Evolutionary conservation across 2,113 vertebrate genomes (phyloP).

Genomic region (Seriola rivoliana): DNA sequence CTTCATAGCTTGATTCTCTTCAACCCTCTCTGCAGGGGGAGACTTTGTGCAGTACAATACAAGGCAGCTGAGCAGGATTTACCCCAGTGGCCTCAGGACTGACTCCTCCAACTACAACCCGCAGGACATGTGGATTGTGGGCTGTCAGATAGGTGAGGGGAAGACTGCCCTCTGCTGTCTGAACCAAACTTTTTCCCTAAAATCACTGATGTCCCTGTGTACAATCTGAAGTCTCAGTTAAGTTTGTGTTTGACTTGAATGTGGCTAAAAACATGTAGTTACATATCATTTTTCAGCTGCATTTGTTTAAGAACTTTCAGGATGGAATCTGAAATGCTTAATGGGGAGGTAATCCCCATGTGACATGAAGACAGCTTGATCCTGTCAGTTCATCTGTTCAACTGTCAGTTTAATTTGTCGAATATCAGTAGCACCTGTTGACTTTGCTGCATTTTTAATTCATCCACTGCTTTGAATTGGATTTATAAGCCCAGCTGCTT

Average conservation of each 20-base stretch:
- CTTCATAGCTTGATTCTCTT: background rate
- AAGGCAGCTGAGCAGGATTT: conserved; percentile 91
- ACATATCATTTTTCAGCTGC: background rate
- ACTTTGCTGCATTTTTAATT: background rate
- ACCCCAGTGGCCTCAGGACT: conserved; percentile 92
- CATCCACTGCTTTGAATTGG: no score
- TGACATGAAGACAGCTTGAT: background rate
- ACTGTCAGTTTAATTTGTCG: background rate
- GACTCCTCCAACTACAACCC: conserved; percentile 97
- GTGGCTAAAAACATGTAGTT: background rate
- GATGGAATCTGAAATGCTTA: background rate
- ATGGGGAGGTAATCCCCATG: background rate
- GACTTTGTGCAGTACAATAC: conserved; percentile 92
- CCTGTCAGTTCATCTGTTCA: background rate
- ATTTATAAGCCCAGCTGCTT: background rate
- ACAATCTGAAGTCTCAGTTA: background rate
- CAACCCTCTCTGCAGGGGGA: conserved; percentile 53
- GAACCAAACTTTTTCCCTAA: background rate
- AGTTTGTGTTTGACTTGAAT: background rate
- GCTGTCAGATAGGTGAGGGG: conserved; percentile 93
- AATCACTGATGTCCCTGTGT: background rate
- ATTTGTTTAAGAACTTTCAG: background rate
- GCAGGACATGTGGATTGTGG: conserved; percentile 93
- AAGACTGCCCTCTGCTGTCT: conserved; percentile 9
- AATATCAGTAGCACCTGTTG: background rate